These are phyloP conservation scores for Ptychadena robeensis DNA, from an alignment of 2,797 vertebrate genomes.

Conservation along the genomic window DNA sequence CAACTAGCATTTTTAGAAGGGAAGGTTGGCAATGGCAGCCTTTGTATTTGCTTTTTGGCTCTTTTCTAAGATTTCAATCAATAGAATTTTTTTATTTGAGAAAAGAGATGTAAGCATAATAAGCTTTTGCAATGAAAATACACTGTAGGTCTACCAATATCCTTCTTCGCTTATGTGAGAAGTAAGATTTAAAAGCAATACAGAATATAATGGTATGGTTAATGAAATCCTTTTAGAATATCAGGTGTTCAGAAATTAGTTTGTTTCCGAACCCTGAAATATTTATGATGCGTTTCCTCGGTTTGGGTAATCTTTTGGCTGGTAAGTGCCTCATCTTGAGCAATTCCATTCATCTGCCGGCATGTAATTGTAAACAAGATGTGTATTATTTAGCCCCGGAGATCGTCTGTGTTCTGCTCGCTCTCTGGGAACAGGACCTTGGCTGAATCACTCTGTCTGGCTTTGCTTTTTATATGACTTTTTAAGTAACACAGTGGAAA, in stretches of 20 bases:
- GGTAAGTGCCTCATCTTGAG: background rate
- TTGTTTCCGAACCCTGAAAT: background rate
- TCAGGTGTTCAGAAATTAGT: background rate
- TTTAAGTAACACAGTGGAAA: slow-evolving; percentile 39
- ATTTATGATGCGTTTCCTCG: background rate
- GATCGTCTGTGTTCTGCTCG: slow-evolving; percentile 2
- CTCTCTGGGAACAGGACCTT: slow-evolving; percentile 32
- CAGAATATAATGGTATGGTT: background rate
- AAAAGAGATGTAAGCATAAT: too few species aligned
- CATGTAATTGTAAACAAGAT: background rate
- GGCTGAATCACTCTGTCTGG: slow-evolving; percentile 35
- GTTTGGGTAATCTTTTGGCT: background rate
- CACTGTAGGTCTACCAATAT: background rate
- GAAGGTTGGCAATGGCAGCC: too few species aligned
- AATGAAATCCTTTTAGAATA: background rate
- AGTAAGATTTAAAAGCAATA: background rate
- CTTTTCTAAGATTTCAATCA: too few species aligned
- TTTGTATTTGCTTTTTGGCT: too few species aligned
- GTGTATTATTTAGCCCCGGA: slow-evolving; percentile 1
- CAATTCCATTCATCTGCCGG: background rate
- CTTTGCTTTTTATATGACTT: slow-evolving; percentile 34
- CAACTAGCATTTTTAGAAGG: too few species aligned
- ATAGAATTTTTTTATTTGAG: too few species aligned
- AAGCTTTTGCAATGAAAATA: background rate
- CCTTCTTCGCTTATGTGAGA: background rate